Conservation (phyloP, 2,113 vertebrate species). For the Tor tambroides region DNA sequence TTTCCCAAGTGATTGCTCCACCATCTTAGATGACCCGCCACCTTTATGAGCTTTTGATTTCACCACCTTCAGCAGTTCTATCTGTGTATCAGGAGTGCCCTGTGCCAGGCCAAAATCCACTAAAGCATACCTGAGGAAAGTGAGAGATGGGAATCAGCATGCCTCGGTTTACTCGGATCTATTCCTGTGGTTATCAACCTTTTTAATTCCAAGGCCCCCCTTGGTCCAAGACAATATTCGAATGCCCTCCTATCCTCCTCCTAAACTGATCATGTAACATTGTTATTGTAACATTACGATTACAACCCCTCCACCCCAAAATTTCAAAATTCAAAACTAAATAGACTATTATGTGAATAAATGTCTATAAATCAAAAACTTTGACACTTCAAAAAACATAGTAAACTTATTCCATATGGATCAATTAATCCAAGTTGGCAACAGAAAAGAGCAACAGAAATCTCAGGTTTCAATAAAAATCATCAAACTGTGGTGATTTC, state of each 20-base stretch:
- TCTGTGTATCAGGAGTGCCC: slow-evolving; percentile 89
- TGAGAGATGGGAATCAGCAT: background rate
- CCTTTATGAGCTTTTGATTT: slow-evolving; percentile 81
- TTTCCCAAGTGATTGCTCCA: slow-evolving; percentile 67
- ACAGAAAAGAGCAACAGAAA: background rate
- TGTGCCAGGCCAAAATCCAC: slow-evolving; percentile 98
- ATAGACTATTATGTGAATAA: no score
- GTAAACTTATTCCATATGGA: no score
- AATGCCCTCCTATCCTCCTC: background rate
- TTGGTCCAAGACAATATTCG: background rate
- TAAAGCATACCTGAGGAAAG: slow-evolving; percentile 84
- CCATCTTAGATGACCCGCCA: slow-evolving; percentile 77
- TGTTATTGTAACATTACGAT: no score
- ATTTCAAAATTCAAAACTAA: no score
- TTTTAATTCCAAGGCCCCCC: background rate
- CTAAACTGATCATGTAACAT: background rate
- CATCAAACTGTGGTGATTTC: background rate
- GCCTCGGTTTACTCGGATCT: background rate
- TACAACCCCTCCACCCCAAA: no score
- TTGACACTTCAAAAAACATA: no score
- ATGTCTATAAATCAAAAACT: no score
- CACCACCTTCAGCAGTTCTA: slow-evolving; percentile 90
- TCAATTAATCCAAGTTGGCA: no score
- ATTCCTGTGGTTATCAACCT: background rate
- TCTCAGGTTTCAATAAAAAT: background rate